Evolutionary conservation across 2,888 invertebrate genomes (phyloP), one percentile per base, ranked within the genome.

Genomic region (Drosophila quinaria): DNA sequence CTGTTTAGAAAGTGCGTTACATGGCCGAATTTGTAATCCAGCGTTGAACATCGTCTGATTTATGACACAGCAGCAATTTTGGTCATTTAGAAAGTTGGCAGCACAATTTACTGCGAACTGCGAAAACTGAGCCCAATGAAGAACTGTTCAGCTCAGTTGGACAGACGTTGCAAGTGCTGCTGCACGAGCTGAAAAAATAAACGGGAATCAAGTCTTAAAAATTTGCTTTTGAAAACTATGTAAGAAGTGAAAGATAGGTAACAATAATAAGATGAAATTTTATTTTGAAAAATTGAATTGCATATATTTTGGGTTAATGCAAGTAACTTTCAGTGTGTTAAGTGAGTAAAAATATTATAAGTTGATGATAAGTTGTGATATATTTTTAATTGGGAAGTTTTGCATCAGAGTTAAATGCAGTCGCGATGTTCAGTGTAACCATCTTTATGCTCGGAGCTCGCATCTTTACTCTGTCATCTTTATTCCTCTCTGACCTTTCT

Each of bases 1-100:
- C 61, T 87, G 89, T 89, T 85, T 85, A 84, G 87, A 85, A 85
- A 88, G 85, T 88, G 87, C 84, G 87, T 84, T 86, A 80, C 70
- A 80, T 73, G 88, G 58, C 74, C 70, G 69, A 59, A 80, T 66
- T 78, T 81, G 58, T 49, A 61, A 46, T 37, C 37, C 58, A 70
- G 70, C 70, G 61, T 60, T 11, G 58, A 68, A 35, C 51, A 64
- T 41, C 3, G 31, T 60, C 10, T 88, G 88, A 85, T 85, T 85
- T 88, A 84, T 86, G 78, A 31, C 62, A 37, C 49, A 42, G 44
- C 55, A 47, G 70, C 68, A 71, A 51, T 73, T 66, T 62, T 51
- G 52, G 44, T 52, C 61, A 70, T 66, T 76, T 76, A 74, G 76
- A 80, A 74, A 81, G 74, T 71, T 65, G 61, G 41, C 39, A 44